Evolutionary conservation across 2,888 invertebrate genomes (phyloP).

Genomic region (Caenorhabditis sulstoni): DNA sequence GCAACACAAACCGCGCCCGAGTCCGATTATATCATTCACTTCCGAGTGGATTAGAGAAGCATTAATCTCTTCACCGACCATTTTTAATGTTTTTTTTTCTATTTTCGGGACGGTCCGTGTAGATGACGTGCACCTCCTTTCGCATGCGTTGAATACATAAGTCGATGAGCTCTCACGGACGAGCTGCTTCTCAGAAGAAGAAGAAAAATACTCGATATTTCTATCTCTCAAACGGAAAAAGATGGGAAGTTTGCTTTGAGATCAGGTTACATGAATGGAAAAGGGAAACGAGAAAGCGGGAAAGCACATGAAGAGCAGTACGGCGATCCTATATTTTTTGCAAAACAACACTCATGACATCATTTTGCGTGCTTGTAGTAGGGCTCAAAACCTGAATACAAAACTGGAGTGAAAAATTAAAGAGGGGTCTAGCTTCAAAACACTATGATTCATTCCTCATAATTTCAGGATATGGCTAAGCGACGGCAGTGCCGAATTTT

Average conservation of each 20-base stretch:
- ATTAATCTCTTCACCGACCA: neutral
- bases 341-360: slow-evolving; percentile 52
- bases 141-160: slow-evolving; percentile 42
- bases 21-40: too few species aligned
- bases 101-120: neutral
- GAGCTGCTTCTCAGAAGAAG: neutral
- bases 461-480: slow-evolving; percentile 77
- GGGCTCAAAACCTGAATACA: slow-evolving; percentile 28
- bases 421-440: too few species aligned
- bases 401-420: neutral
- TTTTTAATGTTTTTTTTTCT: neutral
- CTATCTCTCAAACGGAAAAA: neutral
- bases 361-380: slow-evolving; percentile 17
- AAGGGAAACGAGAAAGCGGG: neutral
- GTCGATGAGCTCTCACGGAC: slow-evolving; percentile 24
- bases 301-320: neutral
- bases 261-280: slow-evolving; percentile 45
- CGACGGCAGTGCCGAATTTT: slow-evolving; percentile 77
- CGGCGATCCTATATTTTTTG: slow-evolving; percentile 36
- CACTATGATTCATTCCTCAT: too few species aligned
- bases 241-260: slow-evolving; percentile 48
- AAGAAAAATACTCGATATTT: too few species aligned
- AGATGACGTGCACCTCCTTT: slow-evolving; percentile 17
- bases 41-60: slow-evolving; percentile 24
- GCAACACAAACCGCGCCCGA: too few species aligned